Evolutionary conservation across 2,888 invertebrate genomes (phyloP), one percentile per base, ranked within the genome.

Genomic region (Chrysolina oricalcia): DNA sequence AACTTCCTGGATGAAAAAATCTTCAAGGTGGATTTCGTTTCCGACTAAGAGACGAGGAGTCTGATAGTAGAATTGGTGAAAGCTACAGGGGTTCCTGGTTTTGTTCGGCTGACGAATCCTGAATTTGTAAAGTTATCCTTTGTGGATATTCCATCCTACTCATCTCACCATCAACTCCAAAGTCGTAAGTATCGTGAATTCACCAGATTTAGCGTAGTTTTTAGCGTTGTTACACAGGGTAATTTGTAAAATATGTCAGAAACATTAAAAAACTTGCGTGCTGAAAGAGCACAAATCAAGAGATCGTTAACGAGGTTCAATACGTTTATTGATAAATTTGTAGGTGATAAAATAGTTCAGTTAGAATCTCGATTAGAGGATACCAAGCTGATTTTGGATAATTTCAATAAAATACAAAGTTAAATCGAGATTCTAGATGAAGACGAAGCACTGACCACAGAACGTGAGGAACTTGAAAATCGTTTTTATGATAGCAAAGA

Each of bases 281-380:
- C n/a, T n/a, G n/a, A n/a, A n/a, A n/a, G n/a, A n/a, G 17, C 10
- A 10, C 19, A 3, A 50, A 10, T n/a, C 15, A 50, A 50, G 15
- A 10, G 19, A 17, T 17, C 19, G 8, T 21, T 56, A 56, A 65
- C 65, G 43, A 40, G 43, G 43, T 65, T 46, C 8, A 64, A 41
- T 21, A 65, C 65, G 10, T 65, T 65, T 19, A 41, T 19, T 13
- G 65, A 65, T 65, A 65, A 65, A 46, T 65, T 65, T 41, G 11
- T 43, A 19, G 40, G 17, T 19, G 13, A 21, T 27, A 59, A 23
- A 59, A 59, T 59, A 1, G 13, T 59, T n/a, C 21, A 41, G 23
- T 46, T 46, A 19, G 65, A 41, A 46, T 41, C 65, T 19, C 65
- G 65, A 19, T 65, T 65, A 13, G 64, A 65, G 17, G 43, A 65